Base-by-base conservation (phyloP, 2,888 invertebrate species). In the Tachina grossa region DNA sequence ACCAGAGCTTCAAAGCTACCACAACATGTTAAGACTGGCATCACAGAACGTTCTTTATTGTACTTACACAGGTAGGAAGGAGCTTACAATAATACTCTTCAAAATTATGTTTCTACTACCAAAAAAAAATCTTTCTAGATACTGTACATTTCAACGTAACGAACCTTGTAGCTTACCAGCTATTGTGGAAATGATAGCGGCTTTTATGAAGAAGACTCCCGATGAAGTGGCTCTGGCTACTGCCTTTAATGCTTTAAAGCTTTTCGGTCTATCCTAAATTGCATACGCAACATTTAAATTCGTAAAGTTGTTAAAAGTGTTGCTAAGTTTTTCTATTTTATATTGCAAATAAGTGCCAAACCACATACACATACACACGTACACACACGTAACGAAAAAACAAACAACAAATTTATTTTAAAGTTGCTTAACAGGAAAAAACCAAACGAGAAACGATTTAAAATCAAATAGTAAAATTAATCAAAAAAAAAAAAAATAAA, bases 111-210 rank as follows among this genome's bases (percentile, higher is more conserved):
- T 19, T 31, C 2, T 10, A 66, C 10, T 47, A 13, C 2, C 61
- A 16, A 22, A 69, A 53, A 16, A 10, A 49, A 9, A 5, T 59
- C 10, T 63, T 75, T 78, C 1, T 69, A 93, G 98, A 88, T 98
- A 98, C 93, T 98, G 98, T 93, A 97, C 98, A 87, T 98, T 98
- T 94, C 98, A 98, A 93, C 95, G 98, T 88, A 98, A 98, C 93
- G 98, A 98, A 93, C 98, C 98, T 0, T 98, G 98, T 93, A 97
- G 98, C 61, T 93, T 98, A 88, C 97, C 98, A 11, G 97, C 97
- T 59, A 96, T 98, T 74, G 97, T 98, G 63, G 98, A 98, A 93
- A 95, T 98, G 95, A 96, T 98, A 87, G 97, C 98, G n/a, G 97
- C 97, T 22, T 97, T 98, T 92, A 96, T 97, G 94, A 95, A 95